phyloP scores from a whole-genome alignment of 1,140 invertebrate genomes.

The Zaprionus camerounensis region DNA sequence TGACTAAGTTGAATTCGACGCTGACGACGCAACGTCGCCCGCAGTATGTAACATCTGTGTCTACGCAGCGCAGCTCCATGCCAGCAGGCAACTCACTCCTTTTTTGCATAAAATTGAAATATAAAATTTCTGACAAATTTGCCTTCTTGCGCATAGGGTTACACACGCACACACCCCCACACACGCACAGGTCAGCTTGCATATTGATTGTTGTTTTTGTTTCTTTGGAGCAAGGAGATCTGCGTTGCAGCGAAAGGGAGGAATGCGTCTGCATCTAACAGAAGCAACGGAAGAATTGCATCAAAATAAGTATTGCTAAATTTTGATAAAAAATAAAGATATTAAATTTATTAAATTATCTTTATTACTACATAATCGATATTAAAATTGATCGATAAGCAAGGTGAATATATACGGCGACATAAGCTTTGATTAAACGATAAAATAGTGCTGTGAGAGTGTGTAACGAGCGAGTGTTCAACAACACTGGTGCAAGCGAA shows the following conservation, averaged over 20 bases:
- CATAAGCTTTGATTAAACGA: no score
- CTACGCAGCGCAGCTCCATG: constrained; percentile 20
- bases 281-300: not conserved
- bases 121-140: constrained; percentile 33
- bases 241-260: not conserved
- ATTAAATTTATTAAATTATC: no score
- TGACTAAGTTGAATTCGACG: constrained; percentile 49
- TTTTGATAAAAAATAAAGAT: no score
- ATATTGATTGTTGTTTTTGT: constrained; percentile 6
- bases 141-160: constrained; percentile 1
- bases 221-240: not conserved
- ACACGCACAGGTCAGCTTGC: constrained; percentile 6
- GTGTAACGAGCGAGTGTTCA: not conserved
- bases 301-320: no score
- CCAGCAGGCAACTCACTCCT: not conserved
- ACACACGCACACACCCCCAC: not conserved
- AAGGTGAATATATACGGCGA: no score
- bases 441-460: no score
- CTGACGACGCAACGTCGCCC: constrained; percentile 11
- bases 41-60: constrained; percentile 48
- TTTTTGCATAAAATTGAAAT: constrained; percentile 44
- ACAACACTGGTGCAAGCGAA: constrained; percentile 2
- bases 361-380: no score
- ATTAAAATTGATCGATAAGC: no score
- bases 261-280: not conserved